phyloP scores from a whole-genome alignment of 2,113 vertebrate species.

The Rhadina sibilatrix region DNA sequence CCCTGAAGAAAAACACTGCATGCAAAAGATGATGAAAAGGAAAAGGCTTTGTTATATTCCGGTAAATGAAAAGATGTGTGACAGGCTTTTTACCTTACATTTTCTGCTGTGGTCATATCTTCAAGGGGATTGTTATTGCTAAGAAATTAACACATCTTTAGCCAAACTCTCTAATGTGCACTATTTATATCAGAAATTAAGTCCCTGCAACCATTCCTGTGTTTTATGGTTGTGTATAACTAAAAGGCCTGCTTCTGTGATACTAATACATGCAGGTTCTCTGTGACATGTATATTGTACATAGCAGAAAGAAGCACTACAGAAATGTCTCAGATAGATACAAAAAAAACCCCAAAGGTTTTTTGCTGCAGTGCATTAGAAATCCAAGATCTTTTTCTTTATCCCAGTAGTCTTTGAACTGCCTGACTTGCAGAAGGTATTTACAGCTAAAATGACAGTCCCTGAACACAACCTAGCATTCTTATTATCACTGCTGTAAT shows the following conservation, averaged over 20 bases:
- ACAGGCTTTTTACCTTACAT: neutral
- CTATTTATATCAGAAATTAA: slow-evolving; percentile 42
- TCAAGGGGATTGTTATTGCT: neutral
- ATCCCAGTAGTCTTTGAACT: neutral
- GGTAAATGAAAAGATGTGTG: neutral
- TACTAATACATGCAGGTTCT: neutral
- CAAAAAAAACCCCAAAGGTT: neutral
- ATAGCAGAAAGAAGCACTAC: neutral
- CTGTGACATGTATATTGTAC: neutral
- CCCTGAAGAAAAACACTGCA: neutral
- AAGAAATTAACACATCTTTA: slow-evolving; percentile 31
- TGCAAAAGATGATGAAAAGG: neutral
- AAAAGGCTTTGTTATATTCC: neutral
- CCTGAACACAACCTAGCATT: neutral
- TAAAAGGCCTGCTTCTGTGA: neutral
- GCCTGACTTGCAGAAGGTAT: neutral
- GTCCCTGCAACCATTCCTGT: neutral
- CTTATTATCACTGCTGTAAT: neutral
- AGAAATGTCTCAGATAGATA: neutral
- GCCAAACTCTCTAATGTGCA: neutral
- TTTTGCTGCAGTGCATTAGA: neutral
- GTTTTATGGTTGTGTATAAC: neutral
- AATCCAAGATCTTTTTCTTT: neutral
- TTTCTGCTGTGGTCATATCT: neutral
- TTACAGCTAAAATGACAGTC: neutral